Evolutionary conservation across 2,797 vertebrate genomes (phyloP), one percentile per base, ranked within the genome.

Genomic region (Phalloptychus januarius): DNA sequence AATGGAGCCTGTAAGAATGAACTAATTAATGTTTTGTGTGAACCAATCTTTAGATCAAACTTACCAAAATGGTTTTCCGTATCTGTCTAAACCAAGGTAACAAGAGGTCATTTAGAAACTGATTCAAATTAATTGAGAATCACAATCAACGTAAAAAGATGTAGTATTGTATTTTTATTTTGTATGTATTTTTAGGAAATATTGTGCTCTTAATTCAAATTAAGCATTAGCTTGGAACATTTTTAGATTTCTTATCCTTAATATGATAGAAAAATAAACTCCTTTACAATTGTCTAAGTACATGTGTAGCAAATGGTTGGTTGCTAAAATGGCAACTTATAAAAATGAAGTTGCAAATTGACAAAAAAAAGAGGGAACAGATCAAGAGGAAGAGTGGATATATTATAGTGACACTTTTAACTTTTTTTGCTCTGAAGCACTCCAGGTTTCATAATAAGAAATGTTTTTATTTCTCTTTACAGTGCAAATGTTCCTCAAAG

Each of bases 381-480:
- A 16, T 13, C 28, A 2, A 33, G 15, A 65, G 36, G 18, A 67
- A 67, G 16, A 25, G 36, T 12, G 7, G 33, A 23, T 36, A 18
- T 65, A 36, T 8, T 25, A 38, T 40, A 69, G 65, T 25, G 38
- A 42, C 2, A 2, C 40, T n/a, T 42, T 67, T 44, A 70, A 70
- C 25, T 16, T 3, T 42, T 42, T 70, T 69, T 70, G 40, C 11
- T 28, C 25, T 44, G 7, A 40, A 18, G 2, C 3, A 25, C 65
- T 40, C 23, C 11, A 67, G 25, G 38, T 67, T 25, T 67, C 23
- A 20, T 11, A 23, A 25, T 7, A n/a, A 70, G 12, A 44, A n/a
- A 15, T 7, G 74, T 77, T 89, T 84, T 86, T 83, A 50, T 83
- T 82, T 79, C 4, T 44, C 31, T 80, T 33, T 72, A 20, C 77